A percentile compares a stretch with the other conserved stretches of the same genome.
Evolutionary conservation across 2,888 invertebrate genomes (phyloP).

Genomic region (Orchesella flavescens): DNA sequence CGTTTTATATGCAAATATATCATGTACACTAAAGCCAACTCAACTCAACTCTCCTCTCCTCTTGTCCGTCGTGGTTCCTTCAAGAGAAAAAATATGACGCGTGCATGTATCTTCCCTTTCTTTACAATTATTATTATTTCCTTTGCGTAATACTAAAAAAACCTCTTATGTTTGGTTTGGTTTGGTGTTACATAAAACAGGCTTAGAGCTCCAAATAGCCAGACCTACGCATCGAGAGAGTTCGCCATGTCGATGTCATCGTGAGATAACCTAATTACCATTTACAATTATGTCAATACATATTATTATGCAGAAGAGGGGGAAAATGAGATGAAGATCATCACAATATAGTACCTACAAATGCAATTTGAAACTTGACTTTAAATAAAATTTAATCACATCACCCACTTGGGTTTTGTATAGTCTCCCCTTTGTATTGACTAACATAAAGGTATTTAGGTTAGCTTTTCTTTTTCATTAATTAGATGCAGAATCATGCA

Average conservation of each 20-base stretch:
- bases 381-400: slow-evolving; percentile 23
- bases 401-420: neutral
- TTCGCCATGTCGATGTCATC: too few species aligned
- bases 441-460: slow-evolving; percentile 39
- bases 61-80: too few species aligned
- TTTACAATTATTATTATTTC: slow-evolving; percentile 16
- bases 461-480: slow-evolving; percentile 40
- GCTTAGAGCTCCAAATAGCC: too few species aligned
- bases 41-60: too few species aligned
- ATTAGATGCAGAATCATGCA: slow-evolving; percentile 48
- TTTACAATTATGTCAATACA: too few species aligned
- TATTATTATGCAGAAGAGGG: too few species aligned
- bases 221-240: too few species aligned
- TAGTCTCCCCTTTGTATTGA: too few species aligned
- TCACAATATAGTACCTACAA: slow-evolving; percentile 7
- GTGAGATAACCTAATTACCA: too few species aligned
- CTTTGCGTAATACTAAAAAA: slow-evolving; percentile 37
- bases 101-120: neutral
- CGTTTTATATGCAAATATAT: too few species aligned
- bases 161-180: too few species aligned
- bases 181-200: neutral
- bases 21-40: too few species aligned
- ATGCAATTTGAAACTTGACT: slow-evolving; percentile 38
- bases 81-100: neutral
- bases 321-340: slow-evolving; percentile 35